Conservation (phyloP, 23 tunicate genomes). For the Corella eumyota region DNA sequence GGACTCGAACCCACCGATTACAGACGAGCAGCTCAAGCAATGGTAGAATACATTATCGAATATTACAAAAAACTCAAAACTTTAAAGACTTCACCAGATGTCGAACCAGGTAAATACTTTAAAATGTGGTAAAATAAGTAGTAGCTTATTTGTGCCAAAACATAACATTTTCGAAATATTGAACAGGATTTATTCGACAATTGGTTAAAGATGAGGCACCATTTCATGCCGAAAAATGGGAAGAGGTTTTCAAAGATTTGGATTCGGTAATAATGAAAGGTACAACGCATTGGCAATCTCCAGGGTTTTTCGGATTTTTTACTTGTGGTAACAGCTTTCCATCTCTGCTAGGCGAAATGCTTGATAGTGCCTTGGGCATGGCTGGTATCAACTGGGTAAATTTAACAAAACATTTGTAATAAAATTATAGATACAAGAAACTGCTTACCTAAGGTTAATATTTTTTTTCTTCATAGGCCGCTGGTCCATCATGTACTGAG, state of each 20-base stretch:
- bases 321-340: slow-evolving; percentile 63
- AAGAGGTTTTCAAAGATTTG: slow-evolving; percentile 43
- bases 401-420: no score
- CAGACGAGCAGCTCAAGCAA: slow-evolving; percentile 6
- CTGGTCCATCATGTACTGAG: slow-evolving; percentile 70
- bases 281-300: slow-evolving; percentile 65
- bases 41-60: slow-evolving; percentile 15
- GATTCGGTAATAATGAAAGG: slow-evolving; percentile 65
- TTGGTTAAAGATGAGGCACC: slow-evolving; percentile 39
- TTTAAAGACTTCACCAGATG: slow-evolving; percentile 9
- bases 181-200: slow-evolving; percentile 60
- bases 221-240: slow-evolving; percentile 31
- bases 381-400: no score
- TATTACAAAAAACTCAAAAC: not conserved
- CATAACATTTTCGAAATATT: no score
- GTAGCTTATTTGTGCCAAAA: no score
- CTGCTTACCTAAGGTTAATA: no score
- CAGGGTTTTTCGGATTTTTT: slow-evolving; percentile 48
- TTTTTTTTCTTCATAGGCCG: no score
- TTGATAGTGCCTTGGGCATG: no score
- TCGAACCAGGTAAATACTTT: slow-evolving; percentile 25
- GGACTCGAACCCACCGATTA: slow-evolving; percentile 4
- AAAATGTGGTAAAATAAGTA: no score
- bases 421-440: no score
- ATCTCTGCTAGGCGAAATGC: slow-evolving; percentile 60